Conservation (phyloP, 2,888 invertebrate species). For the Diaphora mendica region DNA sequence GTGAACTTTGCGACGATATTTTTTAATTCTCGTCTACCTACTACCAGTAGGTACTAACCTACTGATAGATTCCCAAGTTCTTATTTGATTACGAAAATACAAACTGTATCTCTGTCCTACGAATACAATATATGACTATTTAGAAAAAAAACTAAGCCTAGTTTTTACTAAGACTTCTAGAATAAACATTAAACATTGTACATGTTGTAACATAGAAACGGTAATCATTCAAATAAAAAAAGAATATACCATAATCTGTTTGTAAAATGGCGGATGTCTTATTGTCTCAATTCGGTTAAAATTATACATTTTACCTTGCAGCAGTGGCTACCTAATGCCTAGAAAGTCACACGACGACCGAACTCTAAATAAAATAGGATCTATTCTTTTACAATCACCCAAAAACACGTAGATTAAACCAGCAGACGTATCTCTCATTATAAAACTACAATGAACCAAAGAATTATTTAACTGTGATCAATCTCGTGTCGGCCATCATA, state of each 20-base stretch:
- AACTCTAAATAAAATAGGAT: background rate
- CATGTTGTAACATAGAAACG: too few species aligned
- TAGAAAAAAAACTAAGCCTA: background rate
- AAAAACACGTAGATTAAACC: background rate
- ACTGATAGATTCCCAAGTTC: background rate
- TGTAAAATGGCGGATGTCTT: too few species aligned
- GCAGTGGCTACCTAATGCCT: background rate
- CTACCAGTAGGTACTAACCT: too few species aligned
- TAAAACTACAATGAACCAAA: background rate
- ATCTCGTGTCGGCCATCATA: constrained; percentile 24
- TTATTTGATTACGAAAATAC: background rate
- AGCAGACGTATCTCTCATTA: background rate
- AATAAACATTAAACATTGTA: too few species aligned
- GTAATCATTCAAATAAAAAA: too few species aligned
- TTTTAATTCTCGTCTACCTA: too few species aligned
- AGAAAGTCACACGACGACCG: background rate
- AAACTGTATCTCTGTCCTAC: background rate
- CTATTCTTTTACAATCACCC: background rate
- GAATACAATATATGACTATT: background rate
- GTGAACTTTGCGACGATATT: too few species aligned
- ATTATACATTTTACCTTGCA: too few species aligned
- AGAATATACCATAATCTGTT: too few species aligned
- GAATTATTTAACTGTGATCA: constrained; percentile 22
- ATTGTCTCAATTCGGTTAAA: too few species aligned
- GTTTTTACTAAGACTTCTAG: background rate